Base-by-base conservation (phyloP, 1,140 invertebrate genomes). In the Drosophila insularis region DNA sequence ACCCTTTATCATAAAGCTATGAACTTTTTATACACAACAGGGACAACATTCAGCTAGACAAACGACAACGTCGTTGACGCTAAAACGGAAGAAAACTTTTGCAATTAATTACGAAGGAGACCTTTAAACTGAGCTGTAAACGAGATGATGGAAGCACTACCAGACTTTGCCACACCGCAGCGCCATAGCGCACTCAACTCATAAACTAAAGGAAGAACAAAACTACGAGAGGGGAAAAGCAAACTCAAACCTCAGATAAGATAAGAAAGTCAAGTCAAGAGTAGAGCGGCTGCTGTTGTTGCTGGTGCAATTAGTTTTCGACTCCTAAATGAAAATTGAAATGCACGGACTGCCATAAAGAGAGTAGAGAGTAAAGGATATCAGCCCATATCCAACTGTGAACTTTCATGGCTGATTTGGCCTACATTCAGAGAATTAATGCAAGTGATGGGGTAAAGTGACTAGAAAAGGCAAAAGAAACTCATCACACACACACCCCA, bases 21-120 rank as follows among this genome's bases (percentile, higher is more conserved):
- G 46, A 64, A 81, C 71, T 78, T 72, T 65, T 46, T 66, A 32
- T 14, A 14, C 10, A 13, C 43, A 50, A 50, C 17, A 50, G 43
- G 19, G 62, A 68, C 63, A 70, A 71, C 65, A 70, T 54, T 5
- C 53, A 53, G 63, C 14, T n/a, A 50, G 43, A 50, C 17, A 13
- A 19, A 11, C 43, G 43, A 46, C 43, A 46, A 40, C 53, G 63
- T 68, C 64, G 63, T 35, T 39, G 63, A 74, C 64, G 68, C 39
- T 23, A 58, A 76, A 61, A 63, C 59, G 23, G 55, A 61, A 65
- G 43, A 54, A 81, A 87, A 87, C 84, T 87, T 87, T 87, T 82
- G 84, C 82, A 87, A 87, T 87, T 87, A 87, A 87, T 87, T 87
- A 89, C 75, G 67, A 69, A 55, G 68, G 60, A 64, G 72, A 72